Base-by-base conservation (phyloP, 2,888 invertebrate species). In the Epinotia ramella region DNA sequence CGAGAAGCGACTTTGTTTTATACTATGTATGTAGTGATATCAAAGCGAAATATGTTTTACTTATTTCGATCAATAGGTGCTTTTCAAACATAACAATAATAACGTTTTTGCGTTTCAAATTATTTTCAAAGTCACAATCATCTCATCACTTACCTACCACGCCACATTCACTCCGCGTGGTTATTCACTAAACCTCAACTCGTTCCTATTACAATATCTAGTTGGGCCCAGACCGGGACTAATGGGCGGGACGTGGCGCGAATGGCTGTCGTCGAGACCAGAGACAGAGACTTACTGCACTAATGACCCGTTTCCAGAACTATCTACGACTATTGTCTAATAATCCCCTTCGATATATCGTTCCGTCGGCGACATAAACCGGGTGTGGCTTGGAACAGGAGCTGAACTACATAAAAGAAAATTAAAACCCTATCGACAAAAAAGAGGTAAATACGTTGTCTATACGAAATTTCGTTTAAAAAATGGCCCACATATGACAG, bases 191-290 rank as follows among this genome's bases (percentile, higher is more conserved):
- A 62, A 67, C 56, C 73, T 68, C 33, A 57, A 40, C 18, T 46
- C 53, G 56, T 40, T 33, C 40, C 18, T 67, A 67, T 57, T 33
- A 53, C 40, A 33, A 56, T 66, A 57, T 40, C 56, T 9, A 56
- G 12, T 44, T 40, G 18, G 18, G 18, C 11, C 24, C 33, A 5
- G 20, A 7, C 44, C 11, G 13, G 56, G 66, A 53, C 59, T 66
- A 75, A 75, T 70, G 70, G 40, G 53, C 13, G 53, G 53, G 24
- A 60, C 65, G 75, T 70, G 75, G 70, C 65, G 40, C 57, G 64
- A 74, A 74, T 74, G 69, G 69, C 49, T 40, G 65, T 64, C 70
- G 75, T 75, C 49, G 65, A 28, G 33, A 28, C 59, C 60, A 70
- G 75, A 73, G 60, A 66, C 56, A 20, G 57, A 49, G 68, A 65